A percentile compares a stretch with the other conserved stretches of the same genome.
Evolutionary conservation across 2,888 invertebrate genomes (phyloP).

Genomic region (Branchipolynoe longqiensis): DNA sequence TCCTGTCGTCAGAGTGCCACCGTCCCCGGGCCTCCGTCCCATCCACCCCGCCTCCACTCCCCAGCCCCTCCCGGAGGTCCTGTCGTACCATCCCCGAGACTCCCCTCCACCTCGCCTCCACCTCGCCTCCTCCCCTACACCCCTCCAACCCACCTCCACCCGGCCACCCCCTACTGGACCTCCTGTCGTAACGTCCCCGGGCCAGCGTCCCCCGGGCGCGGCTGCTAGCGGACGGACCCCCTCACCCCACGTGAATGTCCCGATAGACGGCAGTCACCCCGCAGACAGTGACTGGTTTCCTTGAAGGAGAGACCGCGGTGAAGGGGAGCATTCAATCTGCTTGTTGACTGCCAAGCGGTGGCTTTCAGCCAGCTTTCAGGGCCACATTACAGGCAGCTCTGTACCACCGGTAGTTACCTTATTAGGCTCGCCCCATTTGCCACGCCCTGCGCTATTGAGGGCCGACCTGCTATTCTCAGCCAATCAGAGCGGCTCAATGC

Average conservation of each 20-base stretch:
- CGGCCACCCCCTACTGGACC: no score
- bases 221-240: background rate
- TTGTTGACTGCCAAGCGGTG: conserved; percentile 27
- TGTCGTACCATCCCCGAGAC: no score
- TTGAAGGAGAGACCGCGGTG: background rate
- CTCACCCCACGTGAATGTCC: background rate
- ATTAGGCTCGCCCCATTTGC: background rate
- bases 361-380: conserved; percentile 2
- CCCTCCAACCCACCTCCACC: no score
- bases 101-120: no score
- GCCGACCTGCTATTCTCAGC: conserved; percentile 43
- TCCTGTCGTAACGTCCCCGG: no score
- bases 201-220: no score
- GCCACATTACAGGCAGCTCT: conserved; percentile 6
- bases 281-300: background rate
- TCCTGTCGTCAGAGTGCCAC: background rate
- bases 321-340: conserved; percentile 22
- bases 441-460: conserved; percentile 1
- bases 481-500: conserved; percentile 41
- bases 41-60: background rate
- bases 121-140: no score
- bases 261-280: background rate
- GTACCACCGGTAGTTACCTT: conserved; percentile 22
- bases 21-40: background rate
- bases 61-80: background rate